Conservation (phyloP, 2,888 invertebrate genomes). For the Sinelater perroti region DNA sequence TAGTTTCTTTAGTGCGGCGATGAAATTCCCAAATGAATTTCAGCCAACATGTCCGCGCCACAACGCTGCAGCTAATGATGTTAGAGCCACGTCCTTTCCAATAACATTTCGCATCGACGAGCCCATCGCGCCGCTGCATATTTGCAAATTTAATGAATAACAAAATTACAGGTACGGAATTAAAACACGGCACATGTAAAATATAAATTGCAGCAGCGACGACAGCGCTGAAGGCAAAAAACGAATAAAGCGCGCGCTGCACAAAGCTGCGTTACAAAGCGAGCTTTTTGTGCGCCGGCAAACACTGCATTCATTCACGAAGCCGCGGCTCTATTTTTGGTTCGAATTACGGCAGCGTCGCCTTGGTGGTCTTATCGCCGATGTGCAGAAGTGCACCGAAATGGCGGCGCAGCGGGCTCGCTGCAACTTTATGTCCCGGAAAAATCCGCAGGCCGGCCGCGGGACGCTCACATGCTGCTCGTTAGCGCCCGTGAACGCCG, state of each 20-base stretch:
- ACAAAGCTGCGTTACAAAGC: not conserved
- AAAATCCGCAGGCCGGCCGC: not conserved
- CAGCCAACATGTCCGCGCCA: too few relatives aligned
- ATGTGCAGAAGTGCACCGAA: conserved; percentile 23
- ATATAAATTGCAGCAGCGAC: not conserved
- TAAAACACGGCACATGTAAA: conserved; percentile 10
- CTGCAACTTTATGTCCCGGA: conserved; percentile 8
- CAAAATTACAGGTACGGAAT: conserved; percentile 12
- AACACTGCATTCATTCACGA: conserved; percentile 34
- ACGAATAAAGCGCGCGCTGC: not conserved
- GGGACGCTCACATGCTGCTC: conserved; percentile 11
- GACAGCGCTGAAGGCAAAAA: conserved; percentile 1
- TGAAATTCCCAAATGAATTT: too few relatives aligned
- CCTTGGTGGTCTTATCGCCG: conserved; percentile 30
- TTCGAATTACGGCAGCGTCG: conserved; percentile 19
- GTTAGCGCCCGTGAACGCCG: conserved; percentile 3
- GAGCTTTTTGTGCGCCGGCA: conserved; percentile 25
- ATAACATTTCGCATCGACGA: too few relatives aligned
- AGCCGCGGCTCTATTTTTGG: conserved; percentile 31
- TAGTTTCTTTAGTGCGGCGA: too few relatives aligned
- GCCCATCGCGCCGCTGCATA: too few relatives aligned
- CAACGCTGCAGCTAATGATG: too few relatives aligned
- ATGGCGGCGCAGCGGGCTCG: conserved; percentile 7
- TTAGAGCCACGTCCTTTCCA: too few relatives aligned
- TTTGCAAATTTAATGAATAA: too few relatives aligned